phyloP scores from a whole-genome alignment of 2,888 invertebrate species.

The Zonitis immaculata region DNA sequence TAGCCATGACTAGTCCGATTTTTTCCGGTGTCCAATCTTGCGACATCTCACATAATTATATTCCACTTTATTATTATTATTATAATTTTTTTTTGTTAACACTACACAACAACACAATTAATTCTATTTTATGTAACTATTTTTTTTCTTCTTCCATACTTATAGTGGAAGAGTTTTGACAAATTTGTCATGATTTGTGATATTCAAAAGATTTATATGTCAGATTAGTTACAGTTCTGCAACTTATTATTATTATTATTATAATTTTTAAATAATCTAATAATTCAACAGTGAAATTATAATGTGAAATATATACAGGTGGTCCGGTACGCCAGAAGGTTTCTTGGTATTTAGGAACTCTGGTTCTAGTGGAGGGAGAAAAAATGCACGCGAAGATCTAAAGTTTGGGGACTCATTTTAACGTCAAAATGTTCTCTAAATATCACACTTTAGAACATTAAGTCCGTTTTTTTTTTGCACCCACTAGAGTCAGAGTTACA shows the following conservation, averaged over 20 bases:
- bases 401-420: too few relatives aligned
- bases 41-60: neutral
- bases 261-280: neutral
- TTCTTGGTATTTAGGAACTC: too few relatives aligned
- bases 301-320: neutral
- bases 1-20: neutral
- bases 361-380: too few relatives aligned
- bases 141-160: neutral
- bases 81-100: neutral
- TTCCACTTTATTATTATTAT: neutral
- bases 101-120: neutral
- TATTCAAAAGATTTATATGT: neutral
- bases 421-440: too few relatives aligned
- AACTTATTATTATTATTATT: too few relatives aligned
- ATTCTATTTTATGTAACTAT: neutral
- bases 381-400: too few relatives aligned
- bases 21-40: neutral
- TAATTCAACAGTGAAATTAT: neutral
- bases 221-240: neutral
- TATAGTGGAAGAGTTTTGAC: neutral
- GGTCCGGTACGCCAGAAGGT: too few relatives aligned
- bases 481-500: too few relatives aligned
- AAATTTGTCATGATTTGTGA: neutral
- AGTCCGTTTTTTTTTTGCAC: too few relatives aligned
- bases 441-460: too few relatives aligned